Evolutionary conservation across 2,113 vertebrate genomes (phyloP).

Genomic region (Ariopsis seemanni): DNA sequence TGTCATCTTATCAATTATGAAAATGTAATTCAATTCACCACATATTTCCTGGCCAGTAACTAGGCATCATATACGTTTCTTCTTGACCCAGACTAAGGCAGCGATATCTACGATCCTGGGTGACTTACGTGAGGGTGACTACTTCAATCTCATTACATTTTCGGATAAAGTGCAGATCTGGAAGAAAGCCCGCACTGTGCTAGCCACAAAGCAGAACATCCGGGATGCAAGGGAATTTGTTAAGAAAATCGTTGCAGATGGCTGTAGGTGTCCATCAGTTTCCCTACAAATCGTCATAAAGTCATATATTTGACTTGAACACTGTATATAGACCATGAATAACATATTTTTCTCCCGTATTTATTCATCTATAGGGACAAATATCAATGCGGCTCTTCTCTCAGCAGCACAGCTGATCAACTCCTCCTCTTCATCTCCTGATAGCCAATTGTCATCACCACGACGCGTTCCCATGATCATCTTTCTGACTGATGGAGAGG

Average conservation of each 20-base stretch:
- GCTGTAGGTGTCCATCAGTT: slow-evolving; percentile 71
- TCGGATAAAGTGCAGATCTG: slow-evolving; percentile 79
- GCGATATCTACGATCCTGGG: slow-evolving; percentile 80
- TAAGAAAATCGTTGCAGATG: slow-evolving; percentile 73
- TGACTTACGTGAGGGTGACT: slow-evolving; percentile 76
- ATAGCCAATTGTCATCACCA: slow-evolving; percentile 46
- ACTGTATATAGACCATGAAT: not conserved
- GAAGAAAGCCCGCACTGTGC: slow-evolving; percentile 74
- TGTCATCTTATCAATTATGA: not conserved
- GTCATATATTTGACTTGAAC: not conserved
- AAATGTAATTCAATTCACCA: not conserved
- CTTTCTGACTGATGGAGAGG: slow-evolving; percentile 83
- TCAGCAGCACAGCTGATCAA: slow-evolving; percentile 77
- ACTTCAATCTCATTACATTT: slow-evolving; percentile 86
- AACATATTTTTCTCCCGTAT: not conserved
- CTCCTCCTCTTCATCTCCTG: slow-evolving; percentile 57
- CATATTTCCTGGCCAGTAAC: slow-evolving; percentile 7
- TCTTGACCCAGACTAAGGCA: slow-evolving; percentile 75
- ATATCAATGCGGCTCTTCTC: slow-evolving; percentile 80
- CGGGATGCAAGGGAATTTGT: slow-evolving; percentile 77
- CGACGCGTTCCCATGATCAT: slow-evolving; percentile 76
- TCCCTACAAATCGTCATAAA: not conserved
- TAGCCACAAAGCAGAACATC: slow-evolving; percentile 73
- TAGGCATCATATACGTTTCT: slow-evolving; percentile 44
- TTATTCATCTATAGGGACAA: slow-evolving; percentile 74